Conservation (phyloP, 2,797 vertebrate species). For the Falco concolor region DNA sequence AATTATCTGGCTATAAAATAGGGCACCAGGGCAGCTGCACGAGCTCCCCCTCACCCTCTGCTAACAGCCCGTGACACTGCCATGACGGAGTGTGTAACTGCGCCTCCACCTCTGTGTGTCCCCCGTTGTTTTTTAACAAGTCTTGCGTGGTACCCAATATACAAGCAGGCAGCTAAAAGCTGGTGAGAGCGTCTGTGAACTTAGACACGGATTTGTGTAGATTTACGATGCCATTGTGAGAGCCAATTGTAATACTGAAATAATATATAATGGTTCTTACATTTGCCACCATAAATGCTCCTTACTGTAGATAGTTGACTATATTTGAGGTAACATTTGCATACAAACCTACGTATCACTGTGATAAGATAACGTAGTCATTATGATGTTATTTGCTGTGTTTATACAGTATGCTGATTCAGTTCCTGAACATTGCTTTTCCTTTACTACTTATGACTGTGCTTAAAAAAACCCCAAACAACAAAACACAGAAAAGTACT, state of each 20-base stretch:
- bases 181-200: neutral
- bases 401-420: conserved; percentile 9
- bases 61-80: rapidly evolving
- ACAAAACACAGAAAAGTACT: neutral
- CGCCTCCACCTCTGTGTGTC: rapidly evolving
- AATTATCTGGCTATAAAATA: neutral
- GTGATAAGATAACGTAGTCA: conserved; percentile 20
- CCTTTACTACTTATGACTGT: neutral
- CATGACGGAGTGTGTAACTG: neutral
- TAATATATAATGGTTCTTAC: neutral
- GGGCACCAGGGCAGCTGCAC: neutral
- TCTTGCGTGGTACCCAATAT: neutral
- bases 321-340: neutral
- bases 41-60: neutral
- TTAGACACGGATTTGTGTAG: neutral
- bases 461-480: neutral
- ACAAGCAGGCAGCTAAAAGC: neutral
- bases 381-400: conserved; percentile 3
- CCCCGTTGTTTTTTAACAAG: neutral
- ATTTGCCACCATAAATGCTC: neutral
- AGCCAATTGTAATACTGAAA: neutral
- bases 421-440: neutral
- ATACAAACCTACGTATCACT: neutral
- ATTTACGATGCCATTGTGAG: neutral
- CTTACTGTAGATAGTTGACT: neutral